These are phyloP conservation scores for Halcyon senegalensis DNA, from an alignment of 2,113 vertebrate genomes.

Conservation along the genomic window DNA sequence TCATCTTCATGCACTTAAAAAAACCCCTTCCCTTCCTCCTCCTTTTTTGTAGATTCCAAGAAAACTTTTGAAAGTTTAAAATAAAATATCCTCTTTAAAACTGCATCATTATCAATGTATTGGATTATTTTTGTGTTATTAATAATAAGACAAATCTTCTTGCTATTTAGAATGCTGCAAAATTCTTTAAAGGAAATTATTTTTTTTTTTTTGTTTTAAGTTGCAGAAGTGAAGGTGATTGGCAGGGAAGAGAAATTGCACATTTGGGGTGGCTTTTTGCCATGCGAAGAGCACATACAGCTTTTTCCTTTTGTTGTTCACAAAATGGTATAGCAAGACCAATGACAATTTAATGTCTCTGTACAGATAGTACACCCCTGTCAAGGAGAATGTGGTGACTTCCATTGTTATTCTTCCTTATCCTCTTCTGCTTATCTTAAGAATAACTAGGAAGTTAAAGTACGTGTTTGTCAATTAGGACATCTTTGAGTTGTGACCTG, in stretches of 20 bases:
- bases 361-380: neutral
- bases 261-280: rapidly evolving
- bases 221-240: neutral
- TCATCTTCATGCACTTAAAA: neutral
- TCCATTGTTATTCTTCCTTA: neutral
- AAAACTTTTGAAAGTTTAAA: neutral
- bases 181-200: neutral
- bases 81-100: neutral
- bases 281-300: neutral
- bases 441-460: neutral
- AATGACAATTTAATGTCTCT: neutral
- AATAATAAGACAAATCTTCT: neutral
- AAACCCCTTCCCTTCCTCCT: neutral
- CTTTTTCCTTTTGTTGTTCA: neutral
- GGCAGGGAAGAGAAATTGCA: neutral
- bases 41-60: neutral
- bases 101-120: neutral
- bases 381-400: neutral
- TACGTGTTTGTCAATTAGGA: neutral
- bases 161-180: neutral
- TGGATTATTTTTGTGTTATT: neutral
- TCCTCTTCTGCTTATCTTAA: neutral
- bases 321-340: neutral
- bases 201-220: neutral
- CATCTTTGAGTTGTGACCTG: neutral